Base-by-base conservation (phyloP, 2,113 vertebrate species). In the Malurus alboscapulatus region DNA sequence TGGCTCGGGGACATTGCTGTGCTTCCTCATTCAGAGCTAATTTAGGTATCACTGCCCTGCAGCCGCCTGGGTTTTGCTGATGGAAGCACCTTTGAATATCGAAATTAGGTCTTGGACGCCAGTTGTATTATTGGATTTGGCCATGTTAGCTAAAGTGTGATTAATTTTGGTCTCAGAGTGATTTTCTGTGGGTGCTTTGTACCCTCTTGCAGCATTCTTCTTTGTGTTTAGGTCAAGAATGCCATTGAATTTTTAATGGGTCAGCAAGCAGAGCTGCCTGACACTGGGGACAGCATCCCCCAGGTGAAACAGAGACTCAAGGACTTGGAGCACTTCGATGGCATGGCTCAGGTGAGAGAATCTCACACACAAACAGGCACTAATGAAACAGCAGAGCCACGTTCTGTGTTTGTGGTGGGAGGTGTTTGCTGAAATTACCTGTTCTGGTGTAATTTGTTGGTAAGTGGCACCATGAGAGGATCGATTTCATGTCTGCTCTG, bases 271-370 rank as follows among this genome's bases (percentile, higher is more conserved):
- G 97, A 98, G 74, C 69, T 99, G 50, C 93, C 95, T 0, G 88
- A 97, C 74, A 95, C 97, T 32, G 98, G 98, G 0, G 98, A 98
- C 58, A 98, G 96, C 15, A 13, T 98, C 75, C 51, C 94, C 81
- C 97, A 99, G 87, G 96, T 98, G 14, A 98, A 98, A 50, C 98
- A 99, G 96, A 97, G 98, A 84, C 97, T 99, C 29, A 98, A 97
- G 86, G 98, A 98, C 47, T 65, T 99, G 93, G 98, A 98, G 55
- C 90, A 77, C n/a, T 93, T 99, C 14, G 98, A 99, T 78, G 97
- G 97, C 47, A 95, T 96, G 87, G 98, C 98, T 91, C 98, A 99
- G 98, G 99, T 99, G 96, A 96, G 97, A 82, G 40, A 29, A 32
- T 14, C 42, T 86, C 75, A 71, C 67, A 16, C 12, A 45, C 68